phyloP scores from a whole-genome alignment of 2,888 invertebrate species.

The Drosophila barbarae region DNA sequence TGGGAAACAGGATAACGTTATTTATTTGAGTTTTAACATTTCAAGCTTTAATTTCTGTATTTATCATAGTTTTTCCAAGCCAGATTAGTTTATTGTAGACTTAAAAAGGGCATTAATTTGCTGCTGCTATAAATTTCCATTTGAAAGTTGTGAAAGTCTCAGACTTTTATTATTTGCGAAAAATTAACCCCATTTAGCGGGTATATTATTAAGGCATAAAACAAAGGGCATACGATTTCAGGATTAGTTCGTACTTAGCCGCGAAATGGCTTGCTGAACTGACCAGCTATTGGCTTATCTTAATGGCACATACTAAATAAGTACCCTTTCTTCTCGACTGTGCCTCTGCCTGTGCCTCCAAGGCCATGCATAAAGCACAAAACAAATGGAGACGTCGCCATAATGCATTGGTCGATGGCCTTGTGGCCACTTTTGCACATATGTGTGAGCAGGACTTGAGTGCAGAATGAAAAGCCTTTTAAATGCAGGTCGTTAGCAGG shows the following conservation, averaged over 20 bases:
- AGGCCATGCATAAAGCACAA: conserved; percentile 4
- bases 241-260: conserved; percentile 12
- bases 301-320: conserved; percentile 13
- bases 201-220: neutral
- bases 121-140: neutral
- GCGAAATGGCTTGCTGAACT: conserved; percentile 1
- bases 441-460: conserved; percentile 4
- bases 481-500: conserved; percentile 37
- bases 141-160: neutral
- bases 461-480: conserved; percentile 23
- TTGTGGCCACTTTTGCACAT: conserved; percentile 22
- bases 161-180: neutral
- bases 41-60: too few relatives aligned
- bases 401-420: conserved; percentile 37
- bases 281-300: conserved; percentile 21
- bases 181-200: conserved; percentile 6
- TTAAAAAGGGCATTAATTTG: neutral
- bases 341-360: conserved; percentile 2
- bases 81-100: neutral
- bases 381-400: conserved; percentile 11
- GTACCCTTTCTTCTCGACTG: conserved; percentile 7
- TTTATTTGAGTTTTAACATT: neutral
- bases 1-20: neutral
- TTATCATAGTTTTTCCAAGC: neutral
- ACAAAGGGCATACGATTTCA: neutral